Conservation (phyloP, 2,797 vertebrate species). For the Catharus ustulatus region DNA sequence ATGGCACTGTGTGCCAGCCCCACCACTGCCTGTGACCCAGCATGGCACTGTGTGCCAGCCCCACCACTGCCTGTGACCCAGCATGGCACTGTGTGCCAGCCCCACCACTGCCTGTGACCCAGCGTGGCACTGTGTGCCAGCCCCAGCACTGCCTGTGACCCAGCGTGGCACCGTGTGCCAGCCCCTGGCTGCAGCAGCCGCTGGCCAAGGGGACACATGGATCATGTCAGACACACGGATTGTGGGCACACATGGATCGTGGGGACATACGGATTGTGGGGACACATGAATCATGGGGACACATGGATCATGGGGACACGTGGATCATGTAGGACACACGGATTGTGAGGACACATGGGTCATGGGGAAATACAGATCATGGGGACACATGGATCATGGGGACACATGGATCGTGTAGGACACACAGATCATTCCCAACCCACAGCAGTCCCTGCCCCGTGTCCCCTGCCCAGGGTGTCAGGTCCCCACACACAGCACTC, state of each 20-base stretch:
- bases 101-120: too few species aligned
- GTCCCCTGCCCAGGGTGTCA: not conserved
- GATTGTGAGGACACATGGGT: not conserved
- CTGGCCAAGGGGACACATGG: not conserved
- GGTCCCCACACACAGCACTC: not conserved
- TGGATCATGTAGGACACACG: not conserved
- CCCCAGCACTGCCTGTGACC: too few species aligned
- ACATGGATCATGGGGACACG: not conserved
- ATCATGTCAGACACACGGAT: not conserved
- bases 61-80: fast-evolving
- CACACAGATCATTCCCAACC: fast-evolving
- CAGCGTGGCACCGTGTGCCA: too few species aligned
- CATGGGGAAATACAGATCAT: fast-evolving
- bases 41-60: fast-evolving
- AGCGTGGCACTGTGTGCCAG: too few species aligned
- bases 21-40: fast-evolving
- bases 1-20: not conserved
- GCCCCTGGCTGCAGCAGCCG: not conserved
- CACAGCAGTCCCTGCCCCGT: not conserved
- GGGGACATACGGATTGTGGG: not conserved
- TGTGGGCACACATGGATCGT: not conserved
- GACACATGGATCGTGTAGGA: not conserved
- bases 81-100: fast-evolving
- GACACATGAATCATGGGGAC: not conserved
- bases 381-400: too few species aligned